Conservation (phyloP, 2,113 vertebrate species). For the Psettodes erumei region DNA sequence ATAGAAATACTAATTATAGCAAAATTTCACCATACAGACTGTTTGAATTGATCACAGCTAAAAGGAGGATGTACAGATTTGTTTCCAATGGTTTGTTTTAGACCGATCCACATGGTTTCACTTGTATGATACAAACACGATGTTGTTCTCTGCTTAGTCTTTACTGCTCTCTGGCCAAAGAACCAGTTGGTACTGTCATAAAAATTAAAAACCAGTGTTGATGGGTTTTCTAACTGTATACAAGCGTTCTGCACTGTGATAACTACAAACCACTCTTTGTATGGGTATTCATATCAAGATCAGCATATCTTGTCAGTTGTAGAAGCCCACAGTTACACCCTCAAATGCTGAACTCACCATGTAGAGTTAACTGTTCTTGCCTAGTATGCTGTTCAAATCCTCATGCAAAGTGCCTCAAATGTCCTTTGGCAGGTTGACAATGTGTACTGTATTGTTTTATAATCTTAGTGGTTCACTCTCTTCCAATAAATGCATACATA, state of each 20-base stretch:
- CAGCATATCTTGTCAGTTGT: background rate
- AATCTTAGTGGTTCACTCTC: conserved; percentile 61
- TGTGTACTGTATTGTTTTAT: conserved; percentile 73
- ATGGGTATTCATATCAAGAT: background rate
- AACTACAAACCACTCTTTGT: background rate
- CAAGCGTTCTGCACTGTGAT: conserved; percentile 7
- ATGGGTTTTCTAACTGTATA: background rate
- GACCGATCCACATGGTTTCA: background rate
- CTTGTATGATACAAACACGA: background rate
- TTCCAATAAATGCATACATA: conserved; percentile 80
- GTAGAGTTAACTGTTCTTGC: conserved; percentile 30
- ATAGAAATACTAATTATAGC: too few species aligned
- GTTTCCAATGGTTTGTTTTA: background rate
- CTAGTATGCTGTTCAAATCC: conserved; percentile 50
- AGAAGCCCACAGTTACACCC: too few species aligned
- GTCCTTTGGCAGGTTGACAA: conserved; percentile 72
- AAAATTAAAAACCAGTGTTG: background rate
- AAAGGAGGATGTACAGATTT: conserved; percentile 1
- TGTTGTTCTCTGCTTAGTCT: background rate
- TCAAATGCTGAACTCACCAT: conserved; percentile 15
- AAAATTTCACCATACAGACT: too few species aligned
- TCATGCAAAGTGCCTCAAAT: conserved; percentile 80
- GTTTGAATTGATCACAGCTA: background rate
- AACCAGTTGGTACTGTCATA: background rate
- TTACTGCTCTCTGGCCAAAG: conserved; percentile 33